These are phyloP conservation scores for Acanthococcus lagerstroemiae DNA, from an alignment of 2,888 invertebrate genomes.

Conservation along the genomic window DNA sequence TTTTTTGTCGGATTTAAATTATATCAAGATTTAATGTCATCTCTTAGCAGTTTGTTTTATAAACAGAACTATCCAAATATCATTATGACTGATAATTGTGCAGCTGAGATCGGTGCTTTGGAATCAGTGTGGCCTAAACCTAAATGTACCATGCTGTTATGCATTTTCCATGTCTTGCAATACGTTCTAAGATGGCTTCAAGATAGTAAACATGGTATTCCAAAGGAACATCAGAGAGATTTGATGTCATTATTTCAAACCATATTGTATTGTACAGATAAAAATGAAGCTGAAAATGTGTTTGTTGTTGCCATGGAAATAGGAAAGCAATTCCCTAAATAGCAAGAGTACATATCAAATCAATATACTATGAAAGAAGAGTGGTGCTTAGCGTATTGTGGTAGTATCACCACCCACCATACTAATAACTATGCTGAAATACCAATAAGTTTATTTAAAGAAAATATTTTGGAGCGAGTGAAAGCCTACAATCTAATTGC, in stretches of 20 bases:
- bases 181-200: neutral
- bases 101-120: neutral
- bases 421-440: neutral
- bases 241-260: neutral
- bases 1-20: too few species aligned
- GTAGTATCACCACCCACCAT: neutral
- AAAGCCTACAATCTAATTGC: neutral
- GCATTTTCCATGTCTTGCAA: neutral
- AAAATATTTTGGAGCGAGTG: neutral
- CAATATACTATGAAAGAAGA: neutral
- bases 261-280: neutral
- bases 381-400: constrained; percentile 1
- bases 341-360: neutral
- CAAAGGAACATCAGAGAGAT: neutral
- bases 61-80: neutral
- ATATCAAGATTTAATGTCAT: too few species aligned
- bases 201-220: neutral
- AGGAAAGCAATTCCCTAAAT: neutral
- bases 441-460: neutral
- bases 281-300: neutral
- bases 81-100: neutral
- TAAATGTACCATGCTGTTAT: neutral
- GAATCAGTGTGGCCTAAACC: neutral
- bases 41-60: too few species aligned
- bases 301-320: neutral